Base-by-base conservation (phyloP, 2,888 invertebrate genomes). In the Hanleya hanleyi region DNA sequence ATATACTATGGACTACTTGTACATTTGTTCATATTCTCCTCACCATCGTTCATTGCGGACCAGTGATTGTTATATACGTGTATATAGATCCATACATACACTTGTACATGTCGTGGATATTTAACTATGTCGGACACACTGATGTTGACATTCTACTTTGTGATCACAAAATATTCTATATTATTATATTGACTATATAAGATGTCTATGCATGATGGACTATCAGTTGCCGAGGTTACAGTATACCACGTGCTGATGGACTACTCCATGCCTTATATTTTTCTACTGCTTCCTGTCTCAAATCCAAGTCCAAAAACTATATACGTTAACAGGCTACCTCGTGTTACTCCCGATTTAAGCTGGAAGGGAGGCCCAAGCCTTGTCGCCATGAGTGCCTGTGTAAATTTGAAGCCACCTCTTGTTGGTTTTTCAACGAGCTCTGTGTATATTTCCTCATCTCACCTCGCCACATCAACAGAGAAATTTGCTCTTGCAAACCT, bases 31-130 rank as follows among this genome's bases (percentile, higher is more conserved):
- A 32, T 57, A 26, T 32, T 9, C 4, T 18, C 18, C 26, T 22
- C 4, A 3, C 22, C 57, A 15, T 57, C 12, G 22, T 38, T 29
- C 26, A 18, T 35, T 22, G 47, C 22, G 32, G 32, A 37, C 33
- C 26, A 5, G 26, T 38, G 15, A 18, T 51, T 26, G 50, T 29
- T 57, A 57, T 49, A 50, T n/a, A 50, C 47, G 26, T 49, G 35
- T 49, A 67, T 49, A 50, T 67, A 67, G 18, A 49, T 33, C 47
- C 29, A 41, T 67, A 67, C 50, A 49, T 49, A 67, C 50, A 67
- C 50, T 33, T 67, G 29, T 57, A 57, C 57, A 57, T 57, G 57
- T 57, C 29, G 57, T 57, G 57, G 57, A 57, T 57, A 57, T 57
- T 57, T 57, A 26, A 29, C 22, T 57, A 1, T 22, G 26, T 32